Percentiles rank a stretch among this genome's conserved stretches.
These are phyloP conservation scores for Augochlorella aurata DNA, from an alignment of 2,888 invertebrate genomes.

Conservation along the genomic window DNA sequence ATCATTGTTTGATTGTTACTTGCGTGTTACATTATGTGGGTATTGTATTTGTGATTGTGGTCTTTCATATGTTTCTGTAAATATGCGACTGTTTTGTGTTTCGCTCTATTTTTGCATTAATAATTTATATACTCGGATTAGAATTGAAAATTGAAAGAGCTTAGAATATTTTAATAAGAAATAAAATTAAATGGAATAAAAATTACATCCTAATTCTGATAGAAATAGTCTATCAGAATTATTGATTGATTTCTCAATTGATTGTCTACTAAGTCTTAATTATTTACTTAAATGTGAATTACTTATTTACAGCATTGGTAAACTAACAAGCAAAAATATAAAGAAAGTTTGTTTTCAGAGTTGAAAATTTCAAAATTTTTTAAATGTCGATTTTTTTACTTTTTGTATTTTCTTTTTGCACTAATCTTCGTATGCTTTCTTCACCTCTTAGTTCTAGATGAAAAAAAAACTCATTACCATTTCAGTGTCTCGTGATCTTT, in stretches of 20 bases:
- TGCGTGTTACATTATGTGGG: constrained; percentile 8
- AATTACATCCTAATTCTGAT: constrained; percentile 11
- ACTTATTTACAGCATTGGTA: constrained; percentile 13
- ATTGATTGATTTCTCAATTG: background rate
- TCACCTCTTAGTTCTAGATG: constrained; percentile 24
- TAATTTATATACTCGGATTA: constrained; percentile 8
- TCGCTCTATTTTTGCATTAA: background rate
- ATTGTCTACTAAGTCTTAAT: constrained; percentile 5
- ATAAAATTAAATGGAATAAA: constrained; percentile 6
- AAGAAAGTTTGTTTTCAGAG: constrained; percentile 9
- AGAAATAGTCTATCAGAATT: background rate
- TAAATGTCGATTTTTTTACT: background rate
- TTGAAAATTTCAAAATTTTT: background rate
- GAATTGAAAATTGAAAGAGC: background rate
- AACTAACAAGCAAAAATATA: constrained; percentile 23
- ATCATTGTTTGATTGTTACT: constrained; percentile 19
- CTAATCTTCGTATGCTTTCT: constrained; percentile 8
- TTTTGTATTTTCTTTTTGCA: constrained; percentile 20
- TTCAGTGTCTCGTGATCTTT: constrained; percentile 25
- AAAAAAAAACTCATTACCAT: constrained; percentile 29
- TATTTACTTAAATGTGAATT: constrained; percentile 16
- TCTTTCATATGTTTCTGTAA: background rate
- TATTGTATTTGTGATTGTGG: constrained; percentile 17
- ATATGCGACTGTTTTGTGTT: background rate
- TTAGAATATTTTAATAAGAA: background rate